A percentile compares a stretch with the other conserved stretches of the same genome.
Evolutionary conservation across 2,113 vertebrate genomes (phyloP).

Genomic region (Ammodytes marinus): DNA sequence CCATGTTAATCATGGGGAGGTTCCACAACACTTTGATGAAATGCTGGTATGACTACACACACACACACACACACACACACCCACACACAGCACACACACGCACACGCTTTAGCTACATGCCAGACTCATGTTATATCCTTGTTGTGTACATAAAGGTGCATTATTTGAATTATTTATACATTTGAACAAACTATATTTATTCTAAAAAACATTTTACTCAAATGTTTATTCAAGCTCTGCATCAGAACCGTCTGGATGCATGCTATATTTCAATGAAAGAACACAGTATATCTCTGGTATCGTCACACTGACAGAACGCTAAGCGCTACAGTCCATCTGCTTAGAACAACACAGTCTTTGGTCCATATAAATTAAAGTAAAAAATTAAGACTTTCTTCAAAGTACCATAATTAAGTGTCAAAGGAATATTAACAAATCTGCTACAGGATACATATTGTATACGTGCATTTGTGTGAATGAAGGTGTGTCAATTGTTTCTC

Average conservation of each 20-base stretch:
- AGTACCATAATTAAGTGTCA: conserved; percentile 51
- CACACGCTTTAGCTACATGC: conserved; percentile 23
- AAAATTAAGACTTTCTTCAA: conserved; percentile 55
- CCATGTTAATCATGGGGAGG: conserved; percentile 1
- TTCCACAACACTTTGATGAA: conserved; percentile 27
- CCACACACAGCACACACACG: neutral
- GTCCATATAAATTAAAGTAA: conserved; percentile 76
- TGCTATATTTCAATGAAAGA: conserved; percentile 10
- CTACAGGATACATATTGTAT: conserved; percentile 19
- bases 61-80: neutral
- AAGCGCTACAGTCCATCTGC: conserved; percentile 42
- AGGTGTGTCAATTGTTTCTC: conserved; percentile 15
- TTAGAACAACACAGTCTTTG: conserved; percentile 79
- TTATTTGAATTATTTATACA: conserved; percentile 1
- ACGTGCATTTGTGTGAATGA: neutral
- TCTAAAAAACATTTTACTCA: conserved; percentile 24
- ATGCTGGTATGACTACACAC: conserved; percentile 17
- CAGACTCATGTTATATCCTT: neutral
- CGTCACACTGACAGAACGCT: conserved; percentile 10
- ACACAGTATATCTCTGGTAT: conserved; percentile 20
- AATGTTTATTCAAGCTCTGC: conserved; percentile 3
- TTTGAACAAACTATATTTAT: conserved; percentile 46
- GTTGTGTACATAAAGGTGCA: conserved; percentile 31
- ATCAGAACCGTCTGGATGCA: conserved; percentile 3
- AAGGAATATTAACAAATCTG: conserved; percentile 25